A percentile compares a stretch with the other conserved stretches of the same genome.
Conservation (phyloP, 2,113 vertebrate genomes). For the Chaetodon auriga region DNA sequence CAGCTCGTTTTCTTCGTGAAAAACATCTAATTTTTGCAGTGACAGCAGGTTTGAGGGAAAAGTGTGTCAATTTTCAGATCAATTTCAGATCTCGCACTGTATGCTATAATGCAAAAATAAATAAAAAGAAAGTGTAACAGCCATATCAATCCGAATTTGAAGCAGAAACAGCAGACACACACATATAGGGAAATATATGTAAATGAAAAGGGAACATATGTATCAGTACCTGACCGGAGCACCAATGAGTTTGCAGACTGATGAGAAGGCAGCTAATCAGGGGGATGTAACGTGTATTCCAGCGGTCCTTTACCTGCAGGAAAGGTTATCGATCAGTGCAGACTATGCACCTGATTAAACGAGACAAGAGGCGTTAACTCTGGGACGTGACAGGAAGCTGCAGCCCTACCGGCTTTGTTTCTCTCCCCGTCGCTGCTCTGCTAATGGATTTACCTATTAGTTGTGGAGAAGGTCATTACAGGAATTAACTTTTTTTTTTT, state of each 20-base stretch:
- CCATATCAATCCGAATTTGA: neutral
- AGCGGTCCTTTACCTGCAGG: conserved; percentile 40
- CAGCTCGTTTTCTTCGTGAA: no score
- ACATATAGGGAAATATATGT: neutral
- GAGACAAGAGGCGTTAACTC: conserved; percentile 69
- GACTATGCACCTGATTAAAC: conserved; percentile 72
- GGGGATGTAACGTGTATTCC: conserved; percentile 30
- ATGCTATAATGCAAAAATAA: no score
- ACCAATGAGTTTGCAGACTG: conserved; percentile 10
- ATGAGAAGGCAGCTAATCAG: conserved; percentile 23
- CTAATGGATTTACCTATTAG: conserved; percentile 62
- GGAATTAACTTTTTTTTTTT: conserved; percentile 21
- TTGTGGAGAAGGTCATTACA: conserved; percentile 57
- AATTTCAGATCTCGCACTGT: no score
- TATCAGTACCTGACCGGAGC: neutral
- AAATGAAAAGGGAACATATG: neutral
- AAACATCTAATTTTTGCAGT: no score
- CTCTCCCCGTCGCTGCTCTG: conserved; percentile 1
- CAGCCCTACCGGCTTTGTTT: conserved; percentile 28
- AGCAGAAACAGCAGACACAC: neutral
- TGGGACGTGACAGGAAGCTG: conserved; percentile 47
- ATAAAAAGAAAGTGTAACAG: neutral
- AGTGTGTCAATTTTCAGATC: no score
- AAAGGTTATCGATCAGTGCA: conserved; percentile 47
- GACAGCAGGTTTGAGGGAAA: no score